Evolutionary conservation across 2,797 vertebrate genomes (phyloP).

Genomic region (Intellagama lesueurii): DNA sequence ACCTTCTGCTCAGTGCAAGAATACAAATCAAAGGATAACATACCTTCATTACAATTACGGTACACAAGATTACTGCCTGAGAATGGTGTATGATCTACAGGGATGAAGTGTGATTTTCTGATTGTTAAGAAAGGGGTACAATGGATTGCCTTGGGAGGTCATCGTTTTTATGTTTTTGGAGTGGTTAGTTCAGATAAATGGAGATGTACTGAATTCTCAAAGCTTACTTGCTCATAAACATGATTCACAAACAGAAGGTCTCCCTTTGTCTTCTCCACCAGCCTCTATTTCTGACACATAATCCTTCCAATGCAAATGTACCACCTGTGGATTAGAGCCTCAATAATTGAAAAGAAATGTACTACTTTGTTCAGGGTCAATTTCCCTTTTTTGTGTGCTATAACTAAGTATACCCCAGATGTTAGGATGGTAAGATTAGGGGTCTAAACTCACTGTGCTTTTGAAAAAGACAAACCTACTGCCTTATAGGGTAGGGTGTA

Average conservation of each 20-base stretch:
- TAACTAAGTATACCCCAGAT: not conserved
- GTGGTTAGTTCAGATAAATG: not conserved
- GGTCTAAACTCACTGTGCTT: not conserved
- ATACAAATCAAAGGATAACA: too few relatives aligned
- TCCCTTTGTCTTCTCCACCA: not conserved
- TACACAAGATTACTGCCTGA: not conserved
- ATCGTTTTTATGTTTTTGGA: not conserved
- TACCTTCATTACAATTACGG: not conserved
- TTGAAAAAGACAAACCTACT: not conserved
- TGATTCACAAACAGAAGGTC: not conserved
- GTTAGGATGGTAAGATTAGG: not conserved
- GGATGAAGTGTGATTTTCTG: slow-evolving; percentile 6
- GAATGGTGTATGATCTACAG: not conserved
- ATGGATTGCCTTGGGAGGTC: not conserved
- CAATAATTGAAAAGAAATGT: not conserved
- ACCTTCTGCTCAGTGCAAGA: too few relatives aligned
- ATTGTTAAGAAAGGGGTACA: not conserved
- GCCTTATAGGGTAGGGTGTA: not conserved
- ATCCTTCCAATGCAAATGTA: not conserved
- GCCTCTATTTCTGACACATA: not conserved
- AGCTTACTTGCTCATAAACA: slow-evolving; percentile 7
- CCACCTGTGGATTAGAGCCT: not conserved
- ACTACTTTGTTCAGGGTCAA: not conserved
- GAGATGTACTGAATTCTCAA: slow-evolving; percentile 4
- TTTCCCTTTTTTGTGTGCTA: not conserved